A percentile compares a stretch with the other conserved stretches of the same genome.
Conservation (phyloP, 2,888 invertebrate genomes). For the Uropetala carovei region DNA sequence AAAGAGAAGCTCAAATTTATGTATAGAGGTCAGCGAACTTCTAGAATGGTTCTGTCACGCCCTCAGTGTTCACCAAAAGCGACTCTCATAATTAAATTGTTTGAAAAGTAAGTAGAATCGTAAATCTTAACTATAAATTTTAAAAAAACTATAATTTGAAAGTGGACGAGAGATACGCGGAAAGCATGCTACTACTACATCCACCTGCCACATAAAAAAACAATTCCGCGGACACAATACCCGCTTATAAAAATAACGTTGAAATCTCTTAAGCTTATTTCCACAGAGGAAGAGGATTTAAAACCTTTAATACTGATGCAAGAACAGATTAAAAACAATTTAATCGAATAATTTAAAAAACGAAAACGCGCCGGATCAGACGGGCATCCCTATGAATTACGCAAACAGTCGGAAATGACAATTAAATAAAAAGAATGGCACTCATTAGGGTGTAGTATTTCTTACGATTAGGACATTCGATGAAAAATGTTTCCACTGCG, state of each 20-base stretch:
- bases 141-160: neutral
- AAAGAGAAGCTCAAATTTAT: no score
- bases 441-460: neutral
- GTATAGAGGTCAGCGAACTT: no score
- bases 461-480: neutral
- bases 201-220: no score
- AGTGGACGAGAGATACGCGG: neutral
- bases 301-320: neutral
- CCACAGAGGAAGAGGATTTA: neutral
- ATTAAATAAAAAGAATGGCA: constrained; percentile 11
- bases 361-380: neutral
- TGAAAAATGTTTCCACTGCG: no score
- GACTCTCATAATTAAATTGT: neutral
- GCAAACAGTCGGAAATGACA: neutral
- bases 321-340: neutral
- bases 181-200: neutral
- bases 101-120: neutral
- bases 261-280: neutral
- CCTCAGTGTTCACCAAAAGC: neutral
- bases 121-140: neutral
- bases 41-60: no score
- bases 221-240: neutral
- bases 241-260: neutral
- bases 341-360: neutral
- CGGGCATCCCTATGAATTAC: neutral